A percentile compares a stretch with the other conserved stretches of the same genome.
These are phyloP conservation scores for Sebastes nivosus DNA, from an alignment of 2,797 vertebrate species.

Conservation along the genomic window DNA sequence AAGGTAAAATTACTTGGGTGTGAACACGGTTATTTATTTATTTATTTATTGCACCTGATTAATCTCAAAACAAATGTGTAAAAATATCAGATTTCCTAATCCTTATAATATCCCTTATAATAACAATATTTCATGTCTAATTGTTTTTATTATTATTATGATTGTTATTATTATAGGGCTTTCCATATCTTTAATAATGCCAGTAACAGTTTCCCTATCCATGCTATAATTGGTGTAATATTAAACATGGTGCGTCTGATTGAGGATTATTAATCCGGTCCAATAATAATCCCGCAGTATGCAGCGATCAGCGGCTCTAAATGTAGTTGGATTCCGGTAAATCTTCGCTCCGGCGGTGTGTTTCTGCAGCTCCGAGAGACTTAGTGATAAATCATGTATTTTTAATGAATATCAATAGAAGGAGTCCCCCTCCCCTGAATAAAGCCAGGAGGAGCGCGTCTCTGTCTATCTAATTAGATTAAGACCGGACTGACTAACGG, in stretches of 20 bases:
- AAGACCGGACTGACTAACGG: constrained; percentile 62
- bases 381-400: constrained; percentile 94
- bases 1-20: background rate
- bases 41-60: background rate
- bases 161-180: background rate
- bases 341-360: constrained; percentile 51
- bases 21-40: background rate
- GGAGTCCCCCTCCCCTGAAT: constrained; percentile 42
- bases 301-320: constrained; percentile 9
- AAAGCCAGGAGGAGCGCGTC: constrained; percentile 79
- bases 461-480: constrained; percentile 93
- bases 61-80: background rate
- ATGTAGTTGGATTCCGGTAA: constrained; percentile 54
- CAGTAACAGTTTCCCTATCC: background rate
- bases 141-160: background rate
- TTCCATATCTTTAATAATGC: background rate
- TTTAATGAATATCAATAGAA: constrained; percentile 95
- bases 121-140: background rate
- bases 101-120: background rate
- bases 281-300: constrained; percentile 2
- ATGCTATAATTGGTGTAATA: background rate
- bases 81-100: background rate
- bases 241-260: background rate
- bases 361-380: constrained; percentile 85
- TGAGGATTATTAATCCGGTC: constrained; percentile 30